A percentile compares a stretch with the other conserved stretches of the same genome.
Evolutionary conservation across 2,113 vertebrate species (phyloP).

Genomic region (Abramis brama): DNA sequence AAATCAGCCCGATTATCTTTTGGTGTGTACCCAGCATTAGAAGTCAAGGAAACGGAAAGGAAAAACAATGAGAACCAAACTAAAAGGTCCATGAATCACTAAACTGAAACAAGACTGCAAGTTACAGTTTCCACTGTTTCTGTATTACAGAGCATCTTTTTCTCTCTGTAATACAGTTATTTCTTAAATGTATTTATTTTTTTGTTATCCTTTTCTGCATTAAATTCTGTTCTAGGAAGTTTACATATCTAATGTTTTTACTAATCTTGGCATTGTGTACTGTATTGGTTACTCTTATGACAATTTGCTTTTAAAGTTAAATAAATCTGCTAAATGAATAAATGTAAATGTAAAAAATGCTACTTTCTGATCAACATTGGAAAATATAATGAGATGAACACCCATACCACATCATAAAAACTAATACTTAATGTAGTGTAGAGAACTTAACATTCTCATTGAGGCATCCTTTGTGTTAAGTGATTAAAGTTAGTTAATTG

Average conservation of each 20-base stretch:
- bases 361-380: not conserved
- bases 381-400: not conserved
- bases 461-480: constrained; percentile 1
- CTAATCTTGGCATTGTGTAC: not conserved
- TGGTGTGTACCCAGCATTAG: no score
- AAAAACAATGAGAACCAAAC: no score
- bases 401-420: no score
- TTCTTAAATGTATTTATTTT: no score
- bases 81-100: no score
- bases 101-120: no score
- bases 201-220: not conserved
- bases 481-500: constrained; percentile 49
- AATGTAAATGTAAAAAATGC: not conserved
- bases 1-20: no score
- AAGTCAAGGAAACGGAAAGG: no score
- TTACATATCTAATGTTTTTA: not conserved
- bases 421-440: not conserved
- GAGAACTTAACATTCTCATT: not conserved
- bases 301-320: not conserved
- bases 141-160: not conserved
- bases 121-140: not conserved
- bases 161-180: not conserved
- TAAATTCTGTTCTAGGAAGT: not conserved
- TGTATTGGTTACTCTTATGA: not conserved
- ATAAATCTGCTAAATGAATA: not conserved